Evolutionary conservation across 2,797 vertebrate species (phyloP).

Genomic region (Pseudochirops cupreus): DNA sequence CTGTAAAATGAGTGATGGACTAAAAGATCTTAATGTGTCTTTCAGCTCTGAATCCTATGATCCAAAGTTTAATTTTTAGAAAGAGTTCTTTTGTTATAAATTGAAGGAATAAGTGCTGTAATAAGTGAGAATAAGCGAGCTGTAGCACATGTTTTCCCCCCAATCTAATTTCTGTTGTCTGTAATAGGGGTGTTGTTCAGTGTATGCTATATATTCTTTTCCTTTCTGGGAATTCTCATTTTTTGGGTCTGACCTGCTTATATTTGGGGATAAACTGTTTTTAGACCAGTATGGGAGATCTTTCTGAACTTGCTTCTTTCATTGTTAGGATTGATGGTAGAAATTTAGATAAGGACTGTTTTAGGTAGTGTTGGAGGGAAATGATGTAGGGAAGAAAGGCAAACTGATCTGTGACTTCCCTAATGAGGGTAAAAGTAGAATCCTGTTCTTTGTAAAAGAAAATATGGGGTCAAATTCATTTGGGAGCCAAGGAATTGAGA

Average conservation of each 20-base stretch:
- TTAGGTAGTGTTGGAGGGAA: background rate
- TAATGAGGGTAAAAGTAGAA: background rate
- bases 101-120: background rate
- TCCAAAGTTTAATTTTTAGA: background rate
- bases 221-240: background rate
- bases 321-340: background rate
- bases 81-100: background rate
- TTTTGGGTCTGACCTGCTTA: background rate
- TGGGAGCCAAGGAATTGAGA: background rate
- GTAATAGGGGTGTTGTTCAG: background rate
- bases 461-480: background rate
- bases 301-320: background rate
- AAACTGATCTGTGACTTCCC: background rate
- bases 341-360: background rate
- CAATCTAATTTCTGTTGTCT: background rate
- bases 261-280: background rate
- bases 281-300: background rate
- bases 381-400: background rate
- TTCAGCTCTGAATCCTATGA: background rate
- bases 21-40: background rate
- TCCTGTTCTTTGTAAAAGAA: background rate
- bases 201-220: background rate
- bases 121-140: background rate
- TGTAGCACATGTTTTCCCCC: background rate
- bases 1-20: background rate